Base-by-base conservation (phyloP, 2,113 vertebrate species). In the Glaucidium brasilianum region DNA sequence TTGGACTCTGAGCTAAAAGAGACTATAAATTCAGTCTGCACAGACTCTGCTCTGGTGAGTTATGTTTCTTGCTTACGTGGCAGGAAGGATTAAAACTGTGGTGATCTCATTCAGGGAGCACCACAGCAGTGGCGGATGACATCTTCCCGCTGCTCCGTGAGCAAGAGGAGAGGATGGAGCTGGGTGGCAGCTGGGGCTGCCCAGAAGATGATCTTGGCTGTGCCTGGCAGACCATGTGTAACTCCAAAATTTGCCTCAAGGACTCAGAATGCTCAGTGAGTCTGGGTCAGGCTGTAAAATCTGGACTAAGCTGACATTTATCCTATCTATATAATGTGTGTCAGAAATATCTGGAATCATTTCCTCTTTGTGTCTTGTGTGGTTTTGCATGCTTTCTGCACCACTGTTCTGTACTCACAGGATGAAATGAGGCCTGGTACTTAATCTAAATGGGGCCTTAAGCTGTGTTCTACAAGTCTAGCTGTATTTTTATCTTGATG, bases 1-100 rank as follows among this genome's bases (percentile, higher is more conserved):
- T 35, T 52, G 75, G 81, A 11, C 85, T 90, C 91, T 18, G 77
- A 55, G 89, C 82, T 94, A 32, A 76, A 64, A 59, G 86, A 64
- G 55, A 19, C 72, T 3, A 20, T 74, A 72, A 92, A 60, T 85
- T 49, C 75, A 35, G 53, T 5, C 72, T 18, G 72, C 49, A 15
- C 56, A 71, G 35, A 18, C 87, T 43, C 75, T 15, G 22, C 69
- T 56, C 67, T 12, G 39, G n/a, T 74, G 94, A 80, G 64, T 92
- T 92, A 60, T 29, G 69, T 6, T 49, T 35, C 90, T 80, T 91
- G 84, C 93, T 63, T 75, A 12, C 11, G 22, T 59, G 64, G 87
- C 83, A 88, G 71, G 39, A 78, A 71, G 55, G 73, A 63, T 79
- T 88, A 60, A 49, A 69, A 35, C 8, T 3, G 47, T 9, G 1